These are phyloP conservation scores for Tachina fera DNA, from an alignment of 2,888 invertebrate genomes.

Conservation along the genomic window DNA sequence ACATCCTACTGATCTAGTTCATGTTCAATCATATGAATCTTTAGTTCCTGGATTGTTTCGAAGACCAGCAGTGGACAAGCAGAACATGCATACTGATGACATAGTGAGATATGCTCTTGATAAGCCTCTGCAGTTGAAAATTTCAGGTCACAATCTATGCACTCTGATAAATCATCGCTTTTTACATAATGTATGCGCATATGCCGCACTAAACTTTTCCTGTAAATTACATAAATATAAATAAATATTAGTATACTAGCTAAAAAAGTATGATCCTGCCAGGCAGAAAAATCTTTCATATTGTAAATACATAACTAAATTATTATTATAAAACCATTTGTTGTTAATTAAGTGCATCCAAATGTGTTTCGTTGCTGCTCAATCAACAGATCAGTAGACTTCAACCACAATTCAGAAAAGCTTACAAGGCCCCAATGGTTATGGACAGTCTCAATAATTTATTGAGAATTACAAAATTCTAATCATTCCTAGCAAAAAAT, in stretches of 20 bases:
- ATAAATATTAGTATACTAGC: background rate
- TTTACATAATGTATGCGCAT: slow-evolving; percentile 69
- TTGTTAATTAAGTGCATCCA: too few relatives aligned
- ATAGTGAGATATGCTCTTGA: slow-evolving; percentile 58
- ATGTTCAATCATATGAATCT: slow-evolving; percentile 71
- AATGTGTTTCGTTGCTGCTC: too few relatives aligned
- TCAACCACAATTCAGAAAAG: too few relatives aligned
- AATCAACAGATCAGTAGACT: too few relatives aligned
- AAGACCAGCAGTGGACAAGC: slow-evolving; percentile 68
- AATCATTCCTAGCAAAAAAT: too few relatives aligned
- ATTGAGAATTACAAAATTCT: too few relatives aligned
- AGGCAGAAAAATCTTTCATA: too few relatives aligned
- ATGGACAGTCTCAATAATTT: too few relatives aligned
- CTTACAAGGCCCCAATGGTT: too few relatives aligned
- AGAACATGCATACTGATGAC: slow-evolving; percentile 66
- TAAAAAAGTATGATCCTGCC: too few relatives aligned
- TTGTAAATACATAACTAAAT: too few relatives aligned
- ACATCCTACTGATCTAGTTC: slow-evolving; percentile 53
- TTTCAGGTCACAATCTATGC: slow-evolving; percentile 64
- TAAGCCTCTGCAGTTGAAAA: slow-evolving; percentile 55
- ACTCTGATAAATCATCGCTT: slow-evolving; percentile 57
- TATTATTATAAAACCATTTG: too few relatives aligned
- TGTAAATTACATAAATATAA: slow-evolving; percentile 43
- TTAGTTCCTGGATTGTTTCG: slow-evolving; percentile 64
- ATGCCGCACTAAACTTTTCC: slow-evolving; percentile 73